Conservation (phyloP, 2,797 vertebrate species). For the Acipenser transmontanus region DNA sequence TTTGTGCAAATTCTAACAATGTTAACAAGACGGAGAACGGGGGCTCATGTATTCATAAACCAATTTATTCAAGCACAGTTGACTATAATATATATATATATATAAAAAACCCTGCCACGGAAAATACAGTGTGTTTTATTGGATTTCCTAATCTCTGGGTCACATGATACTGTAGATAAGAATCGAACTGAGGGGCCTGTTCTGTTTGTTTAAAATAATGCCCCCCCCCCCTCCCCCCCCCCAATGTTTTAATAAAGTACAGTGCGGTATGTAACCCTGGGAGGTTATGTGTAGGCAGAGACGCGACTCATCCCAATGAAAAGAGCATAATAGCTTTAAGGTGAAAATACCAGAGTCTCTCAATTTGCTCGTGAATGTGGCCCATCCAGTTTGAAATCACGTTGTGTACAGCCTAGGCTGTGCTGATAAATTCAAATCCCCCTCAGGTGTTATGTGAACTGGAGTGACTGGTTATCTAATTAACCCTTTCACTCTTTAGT, state of each 20-base stretch:
- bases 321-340: conserved; percentile 54
- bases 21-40: conserved; percentile 61
- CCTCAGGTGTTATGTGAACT: conserved; percentile 62
- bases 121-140: conserved; percentile 61
- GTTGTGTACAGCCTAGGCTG: conserved; percentile 20
- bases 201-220: too few species aligned
- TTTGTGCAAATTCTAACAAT: conserved; percentile 70
- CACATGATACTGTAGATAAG: conserved; percentile 13
- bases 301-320: conserved; percentile 37
- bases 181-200: too few species aligned
- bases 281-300: conserved; percentile 28
- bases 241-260: too few species aligned
- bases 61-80: conserved; percentile 69
- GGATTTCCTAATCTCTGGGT: conserved; percentile 47
- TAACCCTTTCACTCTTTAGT: conserved; percentile 60
- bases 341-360: conserved; percentile 55
- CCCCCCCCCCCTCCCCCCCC: too few species aligned
- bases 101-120: conserved; percentile 35
- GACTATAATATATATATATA: conserved; percentile 46
- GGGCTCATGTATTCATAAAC: conserved; percentile 75
- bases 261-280: conserved; percentile 15
- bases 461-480: conserved; percentile 62
- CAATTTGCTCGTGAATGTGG: conserved; percentile 59
- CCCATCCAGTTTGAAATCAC: conserved; percentile 59
- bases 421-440: conserved; percentile 26